These are phyloP conservation scores for Eupithecia dodoneata DNA, from an alignment of 2,888 invertebrate genomes.

Conservation along the genomic window DNA sequence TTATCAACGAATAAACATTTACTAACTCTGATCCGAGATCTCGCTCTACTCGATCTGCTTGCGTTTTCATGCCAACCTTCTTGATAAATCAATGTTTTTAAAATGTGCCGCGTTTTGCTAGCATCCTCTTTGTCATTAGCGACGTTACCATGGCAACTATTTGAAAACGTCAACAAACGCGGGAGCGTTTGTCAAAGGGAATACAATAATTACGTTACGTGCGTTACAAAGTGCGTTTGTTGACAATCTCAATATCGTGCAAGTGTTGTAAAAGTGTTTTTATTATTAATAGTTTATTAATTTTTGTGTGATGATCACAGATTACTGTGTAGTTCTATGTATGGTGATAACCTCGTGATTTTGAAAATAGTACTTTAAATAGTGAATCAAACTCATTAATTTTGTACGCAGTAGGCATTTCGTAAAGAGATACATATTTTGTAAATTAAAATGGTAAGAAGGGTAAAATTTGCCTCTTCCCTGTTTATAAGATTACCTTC, in stretches of 20 bases:
- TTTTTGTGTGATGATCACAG: background rate
- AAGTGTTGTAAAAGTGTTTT: background rate
- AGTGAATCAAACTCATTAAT: background rate
- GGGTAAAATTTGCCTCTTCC: too few relatives aligned
- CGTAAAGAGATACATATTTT: background rate
- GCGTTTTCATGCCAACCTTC: constrained; percentile 3
- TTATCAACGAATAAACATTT: background rate
- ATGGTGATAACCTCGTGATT: background rate
- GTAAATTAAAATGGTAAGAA: background rate
- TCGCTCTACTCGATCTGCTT: background rate
- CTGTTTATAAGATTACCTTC: too few relatives aligned
- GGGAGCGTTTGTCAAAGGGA: too few relatives aligned
- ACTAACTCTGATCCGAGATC: background rate
- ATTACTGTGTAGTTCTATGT: too few relatives aligned
- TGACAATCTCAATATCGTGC: constrained; percentile 2
- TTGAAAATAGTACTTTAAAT: background rate
- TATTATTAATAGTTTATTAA: too few relatives aligned
- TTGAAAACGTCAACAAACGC: constrained; percentile 50
- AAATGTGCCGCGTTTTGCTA: background rate
- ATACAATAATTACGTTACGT: too few relatives aligned
- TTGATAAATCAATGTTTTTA: background rate
- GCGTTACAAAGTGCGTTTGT: too few relatives aligned
- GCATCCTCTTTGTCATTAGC: background rate
- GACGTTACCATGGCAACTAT: constrained; percentile 52
- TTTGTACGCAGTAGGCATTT: background rate